Evolutionary conservation across 2,113 vertebrate genomes (phyloP).

Genomic region (Stigmatopora nigra): DNA sequence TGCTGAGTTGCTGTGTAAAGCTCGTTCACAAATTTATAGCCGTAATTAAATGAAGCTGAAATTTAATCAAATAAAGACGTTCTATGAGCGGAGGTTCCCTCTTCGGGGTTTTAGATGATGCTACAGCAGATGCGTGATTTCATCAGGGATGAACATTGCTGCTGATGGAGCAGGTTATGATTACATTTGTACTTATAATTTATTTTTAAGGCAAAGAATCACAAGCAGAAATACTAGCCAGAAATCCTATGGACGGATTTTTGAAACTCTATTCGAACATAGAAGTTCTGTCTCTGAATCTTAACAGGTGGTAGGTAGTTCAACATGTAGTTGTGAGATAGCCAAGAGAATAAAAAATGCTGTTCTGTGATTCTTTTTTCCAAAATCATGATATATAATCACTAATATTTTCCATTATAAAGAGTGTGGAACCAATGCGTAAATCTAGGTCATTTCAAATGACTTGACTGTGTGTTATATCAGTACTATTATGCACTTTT

Average conservation of each 20-base stretch:
- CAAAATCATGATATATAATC: no score
- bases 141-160: slow-evolving; percentile 10
- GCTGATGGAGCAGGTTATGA: slow-evolving; percentile 4
- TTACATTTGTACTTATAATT: background rate
- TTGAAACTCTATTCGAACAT: slow-evolving; percentile 19
- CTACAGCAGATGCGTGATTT: slow-evolving; percentile 30
- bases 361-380: slow-evolving; percentile 8
- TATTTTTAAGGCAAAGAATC: background rate
- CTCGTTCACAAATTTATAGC: slow-evolving; percentile 8
- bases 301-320: slow-evolving; percentile 36
- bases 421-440: background rate
- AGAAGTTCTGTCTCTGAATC: slow-evolving; percentile 30
- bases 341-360: slow-evolving; percentile 3
- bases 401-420: no score
- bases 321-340: slow-evolving; percentile 21
- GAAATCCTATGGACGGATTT: background rate
- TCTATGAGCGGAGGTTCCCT: slow-evolving; percentile 6
- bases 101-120: slow-evolving; percentile 11
- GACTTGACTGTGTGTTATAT: background rate
- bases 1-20: slow-evolving; percentile 11
- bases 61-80: slow-evolving; percentile 4
- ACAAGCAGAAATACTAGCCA: background rate
- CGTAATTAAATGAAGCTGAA: slow-evolving; percentile 4
- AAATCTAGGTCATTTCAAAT: background rate
- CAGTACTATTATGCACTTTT: background rate